Conservation (phyloP, 2,113 vertebrate species). For the Macquaria australasica region DNA sequence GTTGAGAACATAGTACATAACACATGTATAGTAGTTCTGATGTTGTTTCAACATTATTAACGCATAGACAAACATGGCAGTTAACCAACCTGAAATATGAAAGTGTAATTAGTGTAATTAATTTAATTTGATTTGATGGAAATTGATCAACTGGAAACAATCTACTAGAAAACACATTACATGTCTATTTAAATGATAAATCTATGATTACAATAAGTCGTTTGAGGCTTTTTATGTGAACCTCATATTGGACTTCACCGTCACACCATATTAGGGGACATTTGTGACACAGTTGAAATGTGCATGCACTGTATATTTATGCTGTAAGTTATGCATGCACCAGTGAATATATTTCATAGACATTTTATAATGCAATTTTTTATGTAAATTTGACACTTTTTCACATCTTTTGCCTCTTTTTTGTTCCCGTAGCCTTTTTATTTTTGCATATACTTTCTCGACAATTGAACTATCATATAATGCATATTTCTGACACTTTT, state of each 20-base stretch:
- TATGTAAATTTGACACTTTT: not conserved
- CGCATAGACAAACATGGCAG: not conserved
- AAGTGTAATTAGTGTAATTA: not conserved
- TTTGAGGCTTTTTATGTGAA: not conserved
- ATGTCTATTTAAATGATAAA: not conserved
- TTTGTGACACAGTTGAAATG: not conserved
- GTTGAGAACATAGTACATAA: not conserved
- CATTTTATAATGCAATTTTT: not conserved
- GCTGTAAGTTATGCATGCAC: not conserved
- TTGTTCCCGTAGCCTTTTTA: too few species aligned
- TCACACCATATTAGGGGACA: not conserved
- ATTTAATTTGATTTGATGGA: not conserved
- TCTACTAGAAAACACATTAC: not conserved
- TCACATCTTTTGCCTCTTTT: not conserved
- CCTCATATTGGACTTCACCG: not conserved
- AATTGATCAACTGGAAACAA: not conserved
- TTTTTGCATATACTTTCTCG: not conserved
- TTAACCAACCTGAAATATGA: not conserved
- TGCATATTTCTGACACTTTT: too few species aligned
- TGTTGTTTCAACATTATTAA: not conserved
- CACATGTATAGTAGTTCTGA: not conserved
- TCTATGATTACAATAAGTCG: too few species aligned
- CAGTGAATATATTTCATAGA: not conserved
- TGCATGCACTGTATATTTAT: not conserved
- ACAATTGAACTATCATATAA: not conserved